These are phyloP conservation scores for Haliaeetus leucogaster DNA, from an alignment of 2,113 vertebrate species.

Conservation along the genomic window DNA sequence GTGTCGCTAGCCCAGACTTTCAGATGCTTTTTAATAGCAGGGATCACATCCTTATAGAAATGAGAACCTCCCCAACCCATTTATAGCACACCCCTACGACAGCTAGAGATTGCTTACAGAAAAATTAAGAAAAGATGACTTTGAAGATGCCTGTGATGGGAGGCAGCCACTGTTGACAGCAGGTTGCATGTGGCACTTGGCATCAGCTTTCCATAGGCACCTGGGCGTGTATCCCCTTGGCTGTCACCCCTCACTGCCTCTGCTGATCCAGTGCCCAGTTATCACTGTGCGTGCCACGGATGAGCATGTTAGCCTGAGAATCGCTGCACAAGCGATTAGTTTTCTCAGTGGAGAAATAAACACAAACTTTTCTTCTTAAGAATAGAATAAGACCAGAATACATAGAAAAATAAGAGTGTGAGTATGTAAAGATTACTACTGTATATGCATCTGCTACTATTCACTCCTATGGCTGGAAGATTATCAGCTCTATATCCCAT, in stretches of 20 bases:
- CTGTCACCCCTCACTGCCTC: background rate
- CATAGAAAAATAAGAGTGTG: background rate
- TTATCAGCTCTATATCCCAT: background rate
- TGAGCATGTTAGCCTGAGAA: background rate
- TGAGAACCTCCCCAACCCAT: background rate
- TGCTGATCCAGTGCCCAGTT: background rate
- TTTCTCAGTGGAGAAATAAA: background rate
- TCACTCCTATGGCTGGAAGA: background rate
- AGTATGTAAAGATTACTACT: background rate
- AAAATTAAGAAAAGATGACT: background rate
- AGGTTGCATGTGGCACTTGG: background rate
- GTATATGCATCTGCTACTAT: background rate
- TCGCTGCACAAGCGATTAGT: background rate
- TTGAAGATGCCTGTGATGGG: background rate
- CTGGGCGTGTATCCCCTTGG: background rate
- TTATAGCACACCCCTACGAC: background rate
- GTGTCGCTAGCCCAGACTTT: background rate
- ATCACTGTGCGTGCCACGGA: rapidly evolving
- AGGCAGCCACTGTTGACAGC: background rate
- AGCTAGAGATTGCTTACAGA: background rate
- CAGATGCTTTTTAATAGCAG: background rate
- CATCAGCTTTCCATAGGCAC: background rate
- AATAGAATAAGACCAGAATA: background rate
- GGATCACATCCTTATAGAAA: background rate
- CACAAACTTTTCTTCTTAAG: background rate